A percentile compares a stretch with the other conserved stretches of the same genome.
Evolutionary conservation across 2,797 vertebrate genomes (phyloP).

Genomic region (Molothrus aeneus): DNA sequence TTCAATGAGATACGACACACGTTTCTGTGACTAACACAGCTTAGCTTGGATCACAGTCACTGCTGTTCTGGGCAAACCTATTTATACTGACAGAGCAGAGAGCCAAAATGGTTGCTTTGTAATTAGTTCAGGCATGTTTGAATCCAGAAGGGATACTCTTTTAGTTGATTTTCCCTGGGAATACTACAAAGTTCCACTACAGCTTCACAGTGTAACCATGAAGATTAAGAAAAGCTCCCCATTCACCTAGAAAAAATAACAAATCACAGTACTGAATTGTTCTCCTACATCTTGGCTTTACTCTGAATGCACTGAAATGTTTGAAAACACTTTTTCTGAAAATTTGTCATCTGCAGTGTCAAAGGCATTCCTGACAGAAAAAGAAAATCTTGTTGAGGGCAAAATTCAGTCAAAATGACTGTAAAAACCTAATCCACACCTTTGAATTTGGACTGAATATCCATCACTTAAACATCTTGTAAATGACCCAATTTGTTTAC

Average conservation of each 20-base stretch:
- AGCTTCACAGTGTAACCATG: constrained; percentile 8
- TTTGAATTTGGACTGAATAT: constrained; percentile 65
- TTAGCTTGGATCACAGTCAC: not conserved
- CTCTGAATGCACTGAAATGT: not conserved
- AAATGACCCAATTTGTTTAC: constrained; percentile 81
- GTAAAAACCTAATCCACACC: constrained; percentile 67
- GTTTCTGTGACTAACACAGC: not conserved
- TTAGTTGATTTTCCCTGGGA: constrained; percentile 41
- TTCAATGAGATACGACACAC: not conserved
- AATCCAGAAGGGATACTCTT: constrained; percentile 68
- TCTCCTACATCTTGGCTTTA: not conserved
- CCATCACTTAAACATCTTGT: constrained; percentile 73
- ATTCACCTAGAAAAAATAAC: not conserved
- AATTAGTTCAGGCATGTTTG: constrained; percentile 69
- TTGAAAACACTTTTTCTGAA: not conserved
- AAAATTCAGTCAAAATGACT: constrained; percentile 44
- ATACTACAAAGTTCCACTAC: constrained; percentile 40
- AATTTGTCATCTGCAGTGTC: not conserved
- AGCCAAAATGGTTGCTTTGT: constrained; percentile 69
- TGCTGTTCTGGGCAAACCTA: constrained; percentile 13
- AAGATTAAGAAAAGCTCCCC: not conserved
- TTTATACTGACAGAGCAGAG: constrained; percentile 1
- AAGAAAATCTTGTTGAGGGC: constrained; percentile 35
- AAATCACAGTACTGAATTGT: not conserved
- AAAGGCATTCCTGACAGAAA: constrained; percentile 6